A percentile compares a stretch with the other conserved stretches of the same genome.
phyloP scores from a whole-genome alignment of 2,113 vertebrate genomes.

The Ameiurus melas region DNA sequence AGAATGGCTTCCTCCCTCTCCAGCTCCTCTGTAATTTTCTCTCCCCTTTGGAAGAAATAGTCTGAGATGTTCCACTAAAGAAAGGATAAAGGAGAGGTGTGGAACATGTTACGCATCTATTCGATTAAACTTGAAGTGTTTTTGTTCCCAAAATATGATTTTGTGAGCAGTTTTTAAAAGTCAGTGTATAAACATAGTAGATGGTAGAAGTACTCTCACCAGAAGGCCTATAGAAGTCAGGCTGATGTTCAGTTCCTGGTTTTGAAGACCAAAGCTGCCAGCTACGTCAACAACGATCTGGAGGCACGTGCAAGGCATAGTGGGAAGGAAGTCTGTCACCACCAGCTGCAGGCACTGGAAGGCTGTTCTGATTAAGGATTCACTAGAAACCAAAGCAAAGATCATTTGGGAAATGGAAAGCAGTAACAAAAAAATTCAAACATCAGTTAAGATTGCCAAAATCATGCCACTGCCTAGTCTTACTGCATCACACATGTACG shows the following conservation, averaged over 20 bases:
- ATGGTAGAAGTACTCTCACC: conserved; percentile 70
- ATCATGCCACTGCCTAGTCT: neutral
- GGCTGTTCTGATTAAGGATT: conserved; percentile 95
- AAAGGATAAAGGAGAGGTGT: conserved; percentile 34
- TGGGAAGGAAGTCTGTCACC: conserved; percentile 98
- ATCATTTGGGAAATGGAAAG: neutral
- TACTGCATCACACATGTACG: neutral
- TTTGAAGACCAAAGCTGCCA: conserved; percentile 97
- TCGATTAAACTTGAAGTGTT: neutral
- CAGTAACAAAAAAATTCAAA: neutral
- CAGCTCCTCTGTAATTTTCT: conserved; percentile 91
- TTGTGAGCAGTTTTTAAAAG: neutral
- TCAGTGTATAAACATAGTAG: neutral
- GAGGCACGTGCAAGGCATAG: conserved; percentile 97
- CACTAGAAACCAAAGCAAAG: conserved; percentile 72
- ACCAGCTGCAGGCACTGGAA: conserved; percentile 99
- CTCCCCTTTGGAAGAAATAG: conserved; percentile 98
- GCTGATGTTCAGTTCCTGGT: conserved; percentile 99
- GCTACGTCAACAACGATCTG: conserved; percentile 98
- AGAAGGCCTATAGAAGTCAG: conserved; percentile 96
- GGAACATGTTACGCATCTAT: neutral
- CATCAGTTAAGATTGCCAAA: neutral
- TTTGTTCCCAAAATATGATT: neutral
- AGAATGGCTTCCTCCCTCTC: conserved; percentile 86
- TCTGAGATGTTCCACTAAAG: conserved; percentile 99